phyloP scores from a whole-genome alignment of 2,113 vertebrate genomes.

The Salminus brasiliensis region DNA sequence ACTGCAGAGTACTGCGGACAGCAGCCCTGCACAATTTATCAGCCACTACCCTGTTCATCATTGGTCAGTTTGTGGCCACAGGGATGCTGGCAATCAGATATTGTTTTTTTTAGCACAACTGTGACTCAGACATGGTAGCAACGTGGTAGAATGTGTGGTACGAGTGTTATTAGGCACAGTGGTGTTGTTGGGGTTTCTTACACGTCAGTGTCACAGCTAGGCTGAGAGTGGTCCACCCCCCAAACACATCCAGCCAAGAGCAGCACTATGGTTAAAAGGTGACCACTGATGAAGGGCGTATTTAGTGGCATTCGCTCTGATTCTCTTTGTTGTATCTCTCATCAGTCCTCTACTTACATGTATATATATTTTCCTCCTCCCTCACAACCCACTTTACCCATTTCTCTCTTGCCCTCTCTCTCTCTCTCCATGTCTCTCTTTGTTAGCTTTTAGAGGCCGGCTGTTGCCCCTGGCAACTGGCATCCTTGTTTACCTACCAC shows the following conservation, averaged over 20 bases:
- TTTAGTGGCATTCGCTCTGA: too few relatives aligned
- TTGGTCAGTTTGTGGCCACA: too few relatives aligned
- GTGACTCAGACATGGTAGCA: background rate
- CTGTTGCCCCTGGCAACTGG: slow-evolving; percentile 73
- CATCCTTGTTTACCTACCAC: slow-evolving; percentile 82
- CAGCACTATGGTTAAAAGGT: background rate
- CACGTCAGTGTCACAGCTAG: background rate
- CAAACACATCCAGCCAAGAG: background rate
- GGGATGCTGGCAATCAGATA: too few relatives aligned
- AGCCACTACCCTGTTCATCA: too few relatives aligned
- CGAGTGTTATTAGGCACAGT: background rate
- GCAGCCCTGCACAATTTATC: too few relatives aligned
- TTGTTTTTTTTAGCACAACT: background rate
- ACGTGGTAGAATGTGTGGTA: too few relatives aligned
- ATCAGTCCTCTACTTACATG: slow-evolving; percentile 7
- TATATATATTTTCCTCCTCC: background rate
- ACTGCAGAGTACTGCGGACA: too few relatives aligned
- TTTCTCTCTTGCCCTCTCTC: background rate
- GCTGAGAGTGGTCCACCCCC: background rate
- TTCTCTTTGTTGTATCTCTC: too few relatives aligned
- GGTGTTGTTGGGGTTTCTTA: background rate
- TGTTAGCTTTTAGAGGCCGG: slow-evolving; percentile 70
- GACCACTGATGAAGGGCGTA: background rate
- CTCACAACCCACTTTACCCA: background rate
- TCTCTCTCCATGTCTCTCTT: slow-evolving; percentile 30